These are phyloP conservation scores for Mya arenaria DNA, from an alignment of 1,140 invertebrate genomes.

Conservation along the genomic window DNA sequence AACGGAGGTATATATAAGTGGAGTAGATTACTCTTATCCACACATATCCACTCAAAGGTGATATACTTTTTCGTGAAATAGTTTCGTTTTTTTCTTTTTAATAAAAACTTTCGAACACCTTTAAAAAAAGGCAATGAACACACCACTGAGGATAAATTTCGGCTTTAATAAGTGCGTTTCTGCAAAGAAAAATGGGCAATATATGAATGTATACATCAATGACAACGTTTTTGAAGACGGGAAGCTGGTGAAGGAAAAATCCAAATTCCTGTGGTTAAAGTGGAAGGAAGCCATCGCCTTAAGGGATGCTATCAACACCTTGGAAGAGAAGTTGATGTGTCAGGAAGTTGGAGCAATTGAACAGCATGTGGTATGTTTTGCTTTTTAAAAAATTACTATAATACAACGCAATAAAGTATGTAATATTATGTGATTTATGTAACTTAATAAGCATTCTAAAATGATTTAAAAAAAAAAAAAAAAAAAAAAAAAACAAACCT, in stretches of 20 bases:
- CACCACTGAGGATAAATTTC: neutral
- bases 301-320: conserved; percentile 23
- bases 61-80: conserved; percentile 5
- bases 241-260: conserved; percentile 19
- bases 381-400: too few species aligned
- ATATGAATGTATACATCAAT: conserved; percentile 17
- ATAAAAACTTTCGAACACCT: neutral
- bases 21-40: too few species aligned
- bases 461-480: too few species aligned
- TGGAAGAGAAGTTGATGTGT: conserved; percentile 5
- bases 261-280: neutral
- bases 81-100: neutral
- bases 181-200: neutral
- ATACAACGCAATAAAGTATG: too few species aligned
- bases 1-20: too few species aligned
- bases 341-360: too few species aligned
- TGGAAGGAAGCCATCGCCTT: conserved; percentile 6
- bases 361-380: too few species aligned
- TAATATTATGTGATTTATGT: too few species aligned
- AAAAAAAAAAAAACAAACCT: too few species aligned
- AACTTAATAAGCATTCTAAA: too few species aligned
- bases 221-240: conserved; percentile 20
- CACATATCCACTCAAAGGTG: too few species aligned
- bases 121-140: neutral
- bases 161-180: conserved; percentile 18